These are phyloP conservation scores for Caenorhabditis imperialis DNA, from an alignment of 2,888 invertebrate species.

Conservation along the genomic window DNA sequence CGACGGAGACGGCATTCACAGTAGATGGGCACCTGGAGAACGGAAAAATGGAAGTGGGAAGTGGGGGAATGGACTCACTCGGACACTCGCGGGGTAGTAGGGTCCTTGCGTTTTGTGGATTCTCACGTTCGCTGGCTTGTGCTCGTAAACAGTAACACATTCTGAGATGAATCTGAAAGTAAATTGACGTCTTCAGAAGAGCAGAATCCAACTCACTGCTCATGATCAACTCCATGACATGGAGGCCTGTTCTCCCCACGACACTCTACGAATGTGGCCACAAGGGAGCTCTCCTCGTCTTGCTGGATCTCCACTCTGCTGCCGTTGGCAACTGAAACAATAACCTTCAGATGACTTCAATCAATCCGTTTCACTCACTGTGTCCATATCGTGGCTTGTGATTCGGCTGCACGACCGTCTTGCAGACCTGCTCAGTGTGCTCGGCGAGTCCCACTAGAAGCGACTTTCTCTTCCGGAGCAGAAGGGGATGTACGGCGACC, in stretches of 20 bases:
- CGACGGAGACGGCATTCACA: constrained; percentile 71
- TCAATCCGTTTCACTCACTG: constrained; percentile 56
- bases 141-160: constrained; percentile 72
- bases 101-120: constrained; percentile 32
- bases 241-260: constrained; percentile 53
- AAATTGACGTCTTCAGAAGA: neutral
- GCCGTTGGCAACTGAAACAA: constrained; percentile 71
- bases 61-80: constrained; percentile 22
- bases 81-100: constrained; percentile 26
- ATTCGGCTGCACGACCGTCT: constrained; percentile 63
- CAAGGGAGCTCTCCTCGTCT: constrained; percentile 64
- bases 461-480: constrained; percentile 45
- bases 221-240: constrained; percentile 69
- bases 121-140: constrained; percentile 68
- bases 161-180: constrained; percentile 71
- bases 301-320: constrained; percentile 75
- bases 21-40: constrained; percentile 64
- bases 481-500: constrained; percentile 18
- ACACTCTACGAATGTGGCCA: constrained; percentile 74
- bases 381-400: constrained; percentile 67
- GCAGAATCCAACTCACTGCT: constrained; percentile 10
- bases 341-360: no score
- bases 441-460: constrained; percentile 49
- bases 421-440: constrained; percentile 64
- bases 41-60: neutral